Conservation (phyloP, 2,113 vertebrate genomes). For the Hydrolagus affinis region DNA sequence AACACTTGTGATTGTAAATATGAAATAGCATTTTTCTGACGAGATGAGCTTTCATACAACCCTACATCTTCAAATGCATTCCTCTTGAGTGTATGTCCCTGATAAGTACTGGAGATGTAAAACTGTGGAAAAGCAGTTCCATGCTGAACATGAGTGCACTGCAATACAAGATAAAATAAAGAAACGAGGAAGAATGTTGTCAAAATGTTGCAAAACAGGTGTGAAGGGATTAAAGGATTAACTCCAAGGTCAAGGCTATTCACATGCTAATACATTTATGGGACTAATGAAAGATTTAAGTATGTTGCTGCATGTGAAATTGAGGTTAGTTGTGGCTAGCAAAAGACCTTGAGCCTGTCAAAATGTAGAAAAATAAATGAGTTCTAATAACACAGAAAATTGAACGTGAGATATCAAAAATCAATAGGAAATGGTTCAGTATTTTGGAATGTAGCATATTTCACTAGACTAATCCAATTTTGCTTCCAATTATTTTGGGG, state of each 20-base stretch:
- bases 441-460: too few relatives aligned
- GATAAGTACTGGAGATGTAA: neutral
- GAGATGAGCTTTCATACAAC: neutral
- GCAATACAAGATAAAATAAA: neutral
- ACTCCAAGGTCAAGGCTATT: slow-evolving; percentile 10
- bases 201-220: slow-evolving; percentile 10
- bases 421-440: too few relatives aligned
- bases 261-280: slow-evolving; percentile 14
- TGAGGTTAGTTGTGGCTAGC: neutral
- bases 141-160: neutral
- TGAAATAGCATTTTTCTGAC: neutral
- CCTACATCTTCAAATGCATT: neutral
- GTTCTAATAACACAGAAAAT: neutral
- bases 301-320: neutral
- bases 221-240: slow-evolving; percentile 31
- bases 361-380: neutral
- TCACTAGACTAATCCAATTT: too few relatives aligned
- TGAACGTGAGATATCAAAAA: too few relatives aligned
- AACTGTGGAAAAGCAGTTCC: neutral
- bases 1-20: neutral
- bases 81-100: neutral
- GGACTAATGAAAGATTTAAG: slow-evolving; percentile 18
- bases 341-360: neutral
- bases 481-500: too few relatives aligned
- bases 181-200: neutral